Percentiles rank a stretch among this genome's conserved stretches.
These are phyloP conservation scores for Cerastis leucographa DNA, from an alignment of 2,888 invertebrate genomes.

Conservation along the genomic window DNA sequence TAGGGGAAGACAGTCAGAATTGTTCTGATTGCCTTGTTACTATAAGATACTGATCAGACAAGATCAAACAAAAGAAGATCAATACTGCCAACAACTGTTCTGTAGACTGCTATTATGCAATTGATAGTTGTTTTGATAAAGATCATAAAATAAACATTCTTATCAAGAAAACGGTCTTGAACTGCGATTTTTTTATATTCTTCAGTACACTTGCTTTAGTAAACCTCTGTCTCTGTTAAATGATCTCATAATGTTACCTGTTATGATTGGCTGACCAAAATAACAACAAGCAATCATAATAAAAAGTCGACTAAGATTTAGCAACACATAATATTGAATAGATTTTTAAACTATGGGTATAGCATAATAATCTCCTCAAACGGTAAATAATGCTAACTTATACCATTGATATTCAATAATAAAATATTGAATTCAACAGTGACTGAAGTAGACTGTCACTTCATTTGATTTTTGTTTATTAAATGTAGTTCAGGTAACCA, in stretches of 20 bases:
- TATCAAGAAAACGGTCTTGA: constrained; percentile 19
- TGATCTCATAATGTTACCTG: constrained; percentile 19
- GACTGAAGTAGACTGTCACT: neutral
- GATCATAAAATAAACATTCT: constrained; percentile 11
- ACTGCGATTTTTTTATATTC: neutral
- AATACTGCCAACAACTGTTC: neutral
- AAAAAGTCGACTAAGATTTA: constrained; percentile 10
- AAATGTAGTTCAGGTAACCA: neutral
- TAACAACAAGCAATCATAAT: constrained; percentile 41
- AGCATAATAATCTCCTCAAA: constrained; percentile 6
- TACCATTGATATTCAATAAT: neutral
- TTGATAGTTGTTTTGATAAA: constrained; percentile 6
- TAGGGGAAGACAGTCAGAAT: constrained; percentile 1
- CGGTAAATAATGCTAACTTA: constrained; percentile 1
- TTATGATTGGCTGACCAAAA: constrained; percentile 37
- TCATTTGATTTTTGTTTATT: neutral
- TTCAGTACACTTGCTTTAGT: neutral
- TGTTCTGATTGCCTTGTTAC: constrained; percentile 7
- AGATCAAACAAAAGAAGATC: neutral
- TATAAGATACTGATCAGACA: constrained; percentile 6
- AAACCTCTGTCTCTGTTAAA: constrained; percentile 3
- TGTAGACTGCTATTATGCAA: neutral
- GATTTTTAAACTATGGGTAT: constrained; percentile 3
- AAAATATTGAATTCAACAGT: constrained; percentile 6
- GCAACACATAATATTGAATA: constrained; percentile 14